Conservation (phyloP, 2,888 invertebrate genomes). For the Cosmopolites sordidus region DNA sequence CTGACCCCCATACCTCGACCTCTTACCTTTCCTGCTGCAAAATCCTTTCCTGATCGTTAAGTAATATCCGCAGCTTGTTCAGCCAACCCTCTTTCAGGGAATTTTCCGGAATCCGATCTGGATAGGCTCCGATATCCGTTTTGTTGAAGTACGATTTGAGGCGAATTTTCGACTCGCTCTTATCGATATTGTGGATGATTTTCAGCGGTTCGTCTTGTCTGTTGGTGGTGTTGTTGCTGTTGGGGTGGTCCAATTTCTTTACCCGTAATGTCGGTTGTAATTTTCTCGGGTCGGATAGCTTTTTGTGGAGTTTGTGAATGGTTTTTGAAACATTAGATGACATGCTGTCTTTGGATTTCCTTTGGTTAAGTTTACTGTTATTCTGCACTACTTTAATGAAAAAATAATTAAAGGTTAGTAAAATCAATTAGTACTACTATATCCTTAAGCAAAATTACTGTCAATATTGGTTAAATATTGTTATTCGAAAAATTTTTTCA, state of each 20-base stretch:
- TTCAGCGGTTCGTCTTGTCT: slow-evolving; percentile 27
- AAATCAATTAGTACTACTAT: no score
- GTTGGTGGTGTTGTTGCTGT: slow-evolving; percentile 2
- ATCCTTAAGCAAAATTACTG: no score
- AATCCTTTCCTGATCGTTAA: slow-evolving; percentile 54
- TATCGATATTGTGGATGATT: slow-evolving; percentile 39
- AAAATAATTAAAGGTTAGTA: no score
- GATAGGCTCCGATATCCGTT: slow-evolving; percentile 14
- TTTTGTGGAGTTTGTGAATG: slow-evolving; percentile 4
- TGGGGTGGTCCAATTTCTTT: slow-evolving; percentile 27
- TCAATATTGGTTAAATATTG: no score
- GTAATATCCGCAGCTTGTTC: slow-evolving; percentile 54
- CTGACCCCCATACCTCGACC: not conserved
- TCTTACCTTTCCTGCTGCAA: slow-evolving; percentile 60
- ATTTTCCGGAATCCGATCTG: slow-evolving; percentile 41
- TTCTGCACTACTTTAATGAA: no score
- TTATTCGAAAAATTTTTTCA: no score
- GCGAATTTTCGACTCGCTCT: slow-evolving; percentile 43
- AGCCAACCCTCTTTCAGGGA: slow-evolving; percentile 53
- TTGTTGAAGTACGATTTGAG: slow-evolving; percentile 50
- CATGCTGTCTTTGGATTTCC: no score
- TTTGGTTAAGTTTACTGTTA: no score
- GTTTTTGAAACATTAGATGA: no score
- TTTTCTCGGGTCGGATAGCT: slow-evolving; percentile 6
- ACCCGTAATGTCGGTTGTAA: slow-evolving; percentile 28